Percentiles rank a stretch among this genome's conserved stretches.
phyloP scores from a whole-genome alignment of 2,113 vertebrate species.

The Electrona antarctica region DNA sequence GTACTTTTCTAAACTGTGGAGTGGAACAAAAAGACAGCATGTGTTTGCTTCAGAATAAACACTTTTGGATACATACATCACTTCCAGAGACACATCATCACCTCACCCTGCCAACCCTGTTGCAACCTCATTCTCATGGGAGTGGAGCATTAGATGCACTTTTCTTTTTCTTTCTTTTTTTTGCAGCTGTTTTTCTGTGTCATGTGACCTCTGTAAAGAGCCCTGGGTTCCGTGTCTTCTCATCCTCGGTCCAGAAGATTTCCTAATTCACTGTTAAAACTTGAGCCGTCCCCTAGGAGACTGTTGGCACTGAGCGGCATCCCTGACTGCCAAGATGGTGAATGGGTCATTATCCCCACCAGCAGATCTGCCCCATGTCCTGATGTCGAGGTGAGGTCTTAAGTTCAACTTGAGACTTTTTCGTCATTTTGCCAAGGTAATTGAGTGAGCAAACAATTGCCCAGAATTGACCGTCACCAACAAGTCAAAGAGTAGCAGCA shows the following conservation, averaged over 20 bases:
- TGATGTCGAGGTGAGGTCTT: background rate
- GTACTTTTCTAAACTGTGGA: background rate
- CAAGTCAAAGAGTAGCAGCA: too few species aligned
- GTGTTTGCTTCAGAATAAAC: background rate
- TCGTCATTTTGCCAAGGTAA: conserved; percentile 40
- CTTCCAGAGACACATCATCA: background rate
- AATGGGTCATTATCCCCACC: conserved; percentile 2
- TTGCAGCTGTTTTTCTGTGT: conserved; percentile 54
- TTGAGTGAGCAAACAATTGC: conserved; percentile 23
- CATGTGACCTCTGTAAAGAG: conserved; percentile 24
- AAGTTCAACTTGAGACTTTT: conserved; percentile 5
- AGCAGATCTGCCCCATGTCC: background rate
- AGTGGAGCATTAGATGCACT: conserved; percentile 7
- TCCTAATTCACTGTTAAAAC: conserved; percentile 54
- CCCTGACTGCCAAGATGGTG: conserved; percentile 23
- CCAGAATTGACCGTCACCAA: background rate
- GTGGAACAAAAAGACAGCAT: background rate
- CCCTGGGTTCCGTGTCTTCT: background rate
- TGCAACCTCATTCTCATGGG: conserved; percentile 18
- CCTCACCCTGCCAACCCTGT: conserved; percentile 6
- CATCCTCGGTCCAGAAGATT: conserved; percentile 40
- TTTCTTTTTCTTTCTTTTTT: too few species aligned
- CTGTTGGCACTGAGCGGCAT: background rate
- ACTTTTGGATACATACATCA: too few species aligned
- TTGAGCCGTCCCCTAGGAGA: conserved; percentile 31